A percentile compares a stretch with the other conserved stretches of the same genome.
Conservation (phyloP, 2,113 vertebrate species). For the Mustela nigripes region DNA sequence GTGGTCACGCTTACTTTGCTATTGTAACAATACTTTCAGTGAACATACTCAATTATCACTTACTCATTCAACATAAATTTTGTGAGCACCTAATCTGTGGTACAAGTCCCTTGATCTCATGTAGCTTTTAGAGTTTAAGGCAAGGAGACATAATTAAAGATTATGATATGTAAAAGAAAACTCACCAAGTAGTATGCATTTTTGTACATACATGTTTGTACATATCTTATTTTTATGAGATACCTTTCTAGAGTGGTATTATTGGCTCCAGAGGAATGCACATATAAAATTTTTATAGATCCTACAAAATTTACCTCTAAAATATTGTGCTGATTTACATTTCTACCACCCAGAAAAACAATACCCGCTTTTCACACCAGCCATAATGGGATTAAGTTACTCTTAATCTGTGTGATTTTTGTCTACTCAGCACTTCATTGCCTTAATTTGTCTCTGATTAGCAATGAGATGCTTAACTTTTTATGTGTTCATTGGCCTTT, state of each 20-base stretch:
- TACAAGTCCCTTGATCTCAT: neutral
- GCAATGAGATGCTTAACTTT: neutral
- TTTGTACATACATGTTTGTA: neutral
- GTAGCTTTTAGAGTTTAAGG: neutral
- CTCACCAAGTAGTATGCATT: neutral
- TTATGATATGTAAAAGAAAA: slow-evolving; percentile 3
- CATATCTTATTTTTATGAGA: neutral
- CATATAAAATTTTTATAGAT: neutral
- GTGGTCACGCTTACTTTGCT: neutral
- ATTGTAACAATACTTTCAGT: neutral
- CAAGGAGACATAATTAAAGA: neutral
- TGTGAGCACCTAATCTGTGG: neutral
- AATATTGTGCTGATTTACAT: neutral
- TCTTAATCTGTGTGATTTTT: slow-evolving; percentile 29
- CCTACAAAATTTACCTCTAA: neutral
- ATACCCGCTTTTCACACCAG: neutral
- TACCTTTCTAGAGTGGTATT: neutral
- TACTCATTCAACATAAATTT: neutral
- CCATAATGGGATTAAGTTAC: neutral
- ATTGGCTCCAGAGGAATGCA: neutral
- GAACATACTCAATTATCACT: neutral
- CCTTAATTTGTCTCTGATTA: neutral
- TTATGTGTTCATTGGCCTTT: neutral
- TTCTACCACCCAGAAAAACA: neutral
- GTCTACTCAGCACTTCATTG: neutral